phyloP scores from a whole-genome alignment of 2,113 vertebrate genomes.

The Xenotilapia caudafasciata region DNA sequence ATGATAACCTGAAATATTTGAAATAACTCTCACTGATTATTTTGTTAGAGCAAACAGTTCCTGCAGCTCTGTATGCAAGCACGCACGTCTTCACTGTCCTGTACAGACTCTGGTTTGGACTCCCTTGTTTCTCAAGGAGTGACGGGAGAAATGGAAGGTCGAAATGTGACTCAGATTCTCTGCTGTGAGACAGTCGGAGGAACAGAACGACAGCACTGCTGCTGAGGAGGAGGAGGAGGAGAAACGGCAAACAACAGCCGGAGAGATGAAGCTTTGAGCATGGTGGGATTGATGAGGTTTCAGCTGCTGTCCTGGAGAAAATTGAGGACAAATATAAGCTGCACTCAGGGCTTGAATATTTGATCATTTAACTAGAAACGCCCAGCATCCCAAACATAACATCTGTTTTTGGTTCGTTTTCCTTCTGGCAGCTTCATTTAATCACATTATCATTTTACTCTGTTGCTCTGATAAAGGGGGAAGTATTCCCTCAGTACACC shows the following conservation, averaged over 20 bases:
- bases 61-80: not conserved
- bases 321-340: not conserved
- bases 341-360: not conserved
- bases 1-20: not conserved
- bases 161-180: not conserved
- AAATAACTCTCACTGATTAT: not conserved
- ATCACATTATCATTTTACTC: not conserved
- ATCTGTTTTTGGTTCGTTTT: rapidly evolving
- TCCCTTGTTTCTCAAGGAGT: not conserved
- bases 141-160: not conserved
- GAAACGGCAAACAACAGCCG: not conserved
- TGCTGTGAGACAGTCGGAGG: slow-evolving; percentile 10
- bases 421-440: not conserved
- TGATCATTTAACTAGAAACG: not conserved
- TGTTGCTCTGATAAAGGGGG: not conserved
- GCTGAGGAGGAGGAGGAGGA: not conserved
- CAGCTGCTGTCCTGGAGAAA: not conserved
- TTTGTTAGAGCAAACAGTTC: not conserved
- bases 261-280: not conserved
- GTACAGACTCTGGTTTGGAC: not conserved
- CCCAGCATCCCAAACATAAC: not conserved
- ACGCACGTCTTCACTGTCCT: not conserved
- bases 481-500: not conserved
- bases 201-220: not conserved
- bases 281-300: not conserved